Base-by-base conservation (phyloP, 2,888 invertebrate species). In the Drosophila meridiana region DNA sequence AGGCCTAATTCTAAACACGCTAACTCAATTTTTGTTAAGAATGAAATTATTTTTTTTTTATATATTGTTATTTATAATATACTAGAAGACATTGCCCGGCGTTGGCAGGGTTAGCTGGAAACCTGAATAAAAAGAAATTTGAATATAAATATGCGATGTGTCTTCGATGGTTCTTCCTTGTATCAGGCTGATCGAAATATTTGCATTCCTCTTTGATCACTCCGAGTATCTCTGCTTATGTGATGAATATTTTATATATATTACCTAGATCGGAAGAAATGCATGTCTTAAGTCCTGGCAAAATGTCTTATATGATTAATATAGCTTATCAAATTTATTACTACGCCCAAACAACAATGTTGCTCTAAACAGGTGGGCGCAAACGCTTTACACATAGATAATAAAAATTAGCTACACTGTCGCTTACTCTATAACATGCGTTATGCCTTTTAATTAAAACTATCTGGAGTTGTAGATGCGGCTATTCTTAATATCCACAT, bases 401-500 rank as follows among this genome's bases (percentile, higher is more conserved):
- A 43, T 67, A 40, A 63, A 45, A 47, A 38, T 57, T 28, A 53
- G 40, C 40, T 48, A 60, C 8, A 56, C 42, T 5, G 28, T 42
- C 36, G 48, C 26, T 60, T 58, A 28, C 26, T 52, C 43, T 57
- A 40, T 50, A 36, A 60, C 48, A 36, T 34, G 36, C 32, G 26
- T 4, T 20, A 43, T 38, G n/a, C 50, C 30, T 14, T n/a, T 50
- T 32, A 50, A 40, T 47, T 28, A 20, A 9, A 45, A 66, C 67
- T 83, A 85, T 70, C 73, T 66, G 20, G 62, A 34, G 36, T 71
- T 61, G 38, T 68, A 70, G 70, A 77, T 87, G 69, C 87, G 89
- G 80, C 91, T 92, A 73, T 87, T 89, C 73, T 92, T 92, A 69
- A 92, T 92, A 69, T 90, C 85, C 63, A 92, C 92, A 68, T 89